These are phyloP conservation scores for Paracentrotus lividus DNA, from an alignment of 53 echinoderm and acorn worm species.

Conservation along the genomic window DNA sequence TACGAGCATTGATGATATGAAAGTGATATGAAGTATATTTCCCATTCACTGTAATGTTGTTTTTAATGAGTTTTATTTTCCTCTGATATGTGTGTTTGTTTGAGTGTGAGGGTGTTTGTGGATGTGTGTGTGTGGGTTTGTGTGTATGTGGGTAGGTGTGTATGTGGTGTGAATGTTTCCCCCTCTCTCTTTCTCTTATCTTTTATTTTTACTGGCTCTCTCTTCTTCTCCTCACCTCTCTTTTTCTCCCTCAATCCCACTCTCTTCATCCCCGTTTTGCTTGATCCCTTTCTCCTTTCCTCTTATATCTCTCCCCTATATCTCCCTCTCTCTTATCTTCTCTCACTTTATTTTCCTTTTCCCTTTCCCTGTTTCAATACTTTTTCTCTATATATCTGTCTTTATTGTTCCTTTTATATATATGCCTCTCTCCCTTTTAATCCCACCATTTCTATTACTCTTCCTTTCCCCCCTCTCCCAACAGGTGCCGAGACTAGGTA, in stretches of 20 bases:
- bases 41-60: too few relatives aligned
- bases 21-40: too few relatives aligned
- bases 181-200: too few relatives aligned
- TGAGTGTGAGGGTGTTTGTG: too few relatives aligned
- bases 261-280: neutral
- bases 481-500: conserved; percentile 76
- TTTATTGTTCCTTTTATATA: neutral
- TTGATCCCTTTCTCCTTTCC: neutral
- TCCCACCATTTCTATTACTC: too few relatives aligned
- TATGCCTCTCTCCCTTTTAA: too few relatives aligned
- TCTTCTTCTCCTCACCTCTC: neutral
- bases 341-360: neutral
- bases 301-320: neutral
- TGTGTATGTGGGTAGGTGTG: too few relatives aligned
- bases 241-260: neutral
- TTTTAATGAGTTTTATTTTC: too few relatives aligned
- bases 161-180: too few relatives aligned
- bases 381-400: neutral
- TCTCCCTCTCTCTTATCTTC: neutral
- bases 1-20: too few relatives aligned
- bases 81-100: too few relatives aligned
- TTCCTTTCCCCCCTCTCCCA: neutral
- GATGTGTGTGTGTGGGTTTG: too few relatives aligned
- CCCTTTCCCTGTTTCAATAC: neutral
- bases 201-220: neutral